phyloP scores from a whole-genome alignment of 2,113 vertebrate genomes.

The Harpagus bidentatus region DNA sequence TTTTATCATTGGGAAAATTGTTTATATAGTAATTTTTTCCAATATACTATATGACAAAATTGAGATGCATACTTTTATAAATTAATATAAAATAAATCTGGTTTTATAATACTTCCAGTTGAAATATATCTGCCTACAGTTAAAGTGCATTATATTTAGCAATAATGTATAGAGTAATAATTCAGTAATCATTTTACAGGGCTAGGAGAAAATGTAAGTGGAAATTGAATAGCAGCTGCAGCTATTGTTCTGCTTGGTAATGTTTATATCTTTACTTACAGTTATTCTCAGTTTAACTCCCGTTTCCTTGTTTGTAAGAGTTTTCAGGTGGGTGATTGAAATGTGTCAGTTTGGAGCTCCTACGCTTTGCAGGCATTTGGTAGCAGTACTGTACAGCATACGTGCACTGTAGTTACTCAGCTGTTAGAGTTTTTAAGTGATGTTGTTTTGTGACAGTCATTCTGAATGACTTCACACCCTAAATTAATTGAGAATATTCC shows the following conservation, averaged over 20 bases:
- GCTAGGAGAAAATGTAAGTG: neutral
- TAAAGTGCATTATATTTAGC: neutral
- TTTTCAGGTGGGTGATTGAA: neutral
- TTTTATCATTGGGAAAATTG: neutral
- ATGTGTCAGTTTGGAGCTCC: neutral
- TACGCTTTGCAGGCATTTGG: fast-evolving
- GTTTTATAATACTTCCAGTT: neutral
- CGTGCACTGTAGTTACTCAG: neutral
- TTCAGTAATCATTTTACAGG: neutral
- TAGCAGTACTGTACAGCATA: neutral
- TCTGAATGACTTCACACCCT: neutral
- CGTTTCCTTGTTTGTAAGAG: neutral
- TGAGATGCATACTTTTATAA: neutral
- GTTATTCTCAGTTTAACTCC: neutral
- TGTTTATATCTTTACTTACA: neutral
- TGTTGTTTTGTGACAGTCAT: neutral
- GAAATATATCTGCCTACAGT: neutral
- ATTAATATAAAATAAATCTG: neutral
- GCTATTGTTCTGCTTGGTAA: neutral
- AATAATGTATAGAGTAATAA: neutral
- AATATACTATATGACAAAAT: neutral
- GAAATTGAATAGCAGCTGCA: neutral
- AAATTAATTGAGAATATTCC: neutral
- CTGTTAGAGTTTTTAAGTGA: neutral
- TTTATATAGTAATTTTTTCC: neutral